Evolutionary conservation across 2,113 vertebrate genomes (phyloP).

Genomic region (Eolophus roseicapilla): DNA sequence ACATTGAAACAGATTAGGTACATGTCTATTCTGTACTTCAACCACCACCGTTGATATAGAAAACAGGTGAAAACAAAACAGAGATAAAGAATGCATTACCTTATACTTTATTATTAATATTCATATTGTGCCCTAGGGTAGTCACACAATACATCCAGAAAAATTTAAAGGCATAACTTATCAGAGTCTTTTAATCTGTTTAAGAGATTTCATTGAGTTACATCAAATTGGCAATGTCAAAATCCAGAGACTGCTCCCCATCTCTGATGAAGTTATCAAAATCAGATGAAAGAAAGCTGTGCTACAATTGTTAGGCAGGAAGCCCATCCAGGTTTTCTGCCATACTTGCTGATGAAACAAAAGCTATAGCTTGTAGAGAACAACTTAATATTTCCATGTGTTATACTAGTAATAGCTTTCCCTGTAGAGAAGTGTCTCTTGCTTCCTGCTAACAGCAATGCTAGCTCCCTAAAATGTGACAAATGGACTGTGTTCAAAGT

Average conservation of each 20-base stretch:
- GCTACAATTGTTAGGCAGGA: neutral
- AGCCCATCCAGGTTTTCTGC: constrained; percentile 15
- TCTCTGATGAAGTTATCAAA: neutral
- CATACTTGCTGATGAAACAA: constrained; percentile 31
- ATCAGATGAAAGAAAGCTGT: neutral
- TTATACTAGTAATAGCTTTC: constrained; percentile 18
- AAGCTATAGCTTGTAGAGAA: constrained; percentile 13
- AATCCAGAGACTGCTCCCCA: neutral
- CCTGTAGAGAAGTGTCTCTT: constrained; percentile 4
- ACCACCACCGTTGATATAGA: neutral
- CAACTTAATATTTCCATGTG: constrained; percentile 35
- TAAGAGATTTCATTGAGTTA: neutral
- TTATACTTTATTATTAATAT: neutral
- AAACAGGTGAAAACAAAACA: neutral
- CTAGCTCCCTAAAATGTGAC: constrained; percentile 7
- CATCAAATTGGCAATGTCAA: neutral
- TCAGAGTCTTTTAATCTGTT: neutral
- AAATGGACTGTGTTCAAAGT: constrained; percentile 13
- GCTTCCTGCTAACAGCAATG: neutral
- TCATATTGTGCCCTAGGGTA: neutral
- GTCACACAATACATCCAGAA: neutral
- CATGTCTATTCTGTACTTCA: neutral
- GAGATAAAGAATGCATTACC: neutral
- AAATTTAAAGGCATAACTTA: neutral
- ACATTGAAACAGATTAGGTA: neutral